Conservation (phyloP, 2,888 invertebrate species). For the Drosophila bunnanda region DNA sequence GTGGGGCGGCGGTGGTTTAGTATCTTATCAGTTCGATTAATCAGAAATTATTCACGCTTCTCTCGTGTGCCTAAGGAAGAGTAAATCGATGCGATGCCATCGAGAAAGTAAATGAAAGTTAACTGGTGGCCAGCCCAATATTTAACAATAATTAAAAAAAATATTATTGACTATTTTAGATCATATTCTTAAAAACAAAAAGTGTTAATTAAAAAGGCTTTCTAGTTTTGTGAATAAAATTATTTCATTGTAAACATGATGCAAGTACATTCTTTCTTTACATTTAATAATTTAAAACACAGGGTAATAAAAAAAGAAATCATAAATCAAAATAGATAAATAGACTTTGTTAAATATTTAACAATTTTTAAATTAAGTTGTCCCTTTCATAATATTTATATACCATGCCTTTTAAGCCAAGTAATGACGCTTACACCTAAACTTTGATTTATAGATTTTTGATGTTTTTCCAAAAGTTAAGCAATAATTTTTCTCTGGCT, state of each 20-base stretch:
- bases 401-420: not conserved
- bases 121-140: not conserved
- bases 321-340: not conserved
- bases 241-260: not conserved
- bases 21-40: constrained; percentile 59
- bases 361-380: not conserved
- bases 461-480: not conserved
- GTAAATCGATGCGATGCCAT: constrained; percentile 62
- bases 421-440: not conserved
- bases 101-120: constrained; percentile 26
- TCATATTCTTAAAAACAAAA: no score
- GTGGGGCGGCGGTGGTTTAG: constrained; percentile 27
- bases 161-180: not conserved
- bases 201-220: not conserved
- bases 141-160: not conserved
- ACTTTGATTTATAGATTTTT: not conserved
- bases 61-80: constrained; percentile 50
- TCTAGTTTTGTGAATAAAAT: not conserved
- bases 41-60: constrained; percentile 49
- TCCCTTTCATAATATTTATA: not conserved
- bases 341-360: not conserved
- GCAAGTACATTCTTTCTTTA: not conserved
- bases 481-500: not conserved
- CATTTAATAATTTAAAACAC: not conserved
- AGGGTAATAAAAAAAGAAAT: no score